These are phyloP conservation scores for Tupaia chinensis DNA, from an alignment of 2,113 vertebrate genomes.

Conservation along the genomic window DNA sequence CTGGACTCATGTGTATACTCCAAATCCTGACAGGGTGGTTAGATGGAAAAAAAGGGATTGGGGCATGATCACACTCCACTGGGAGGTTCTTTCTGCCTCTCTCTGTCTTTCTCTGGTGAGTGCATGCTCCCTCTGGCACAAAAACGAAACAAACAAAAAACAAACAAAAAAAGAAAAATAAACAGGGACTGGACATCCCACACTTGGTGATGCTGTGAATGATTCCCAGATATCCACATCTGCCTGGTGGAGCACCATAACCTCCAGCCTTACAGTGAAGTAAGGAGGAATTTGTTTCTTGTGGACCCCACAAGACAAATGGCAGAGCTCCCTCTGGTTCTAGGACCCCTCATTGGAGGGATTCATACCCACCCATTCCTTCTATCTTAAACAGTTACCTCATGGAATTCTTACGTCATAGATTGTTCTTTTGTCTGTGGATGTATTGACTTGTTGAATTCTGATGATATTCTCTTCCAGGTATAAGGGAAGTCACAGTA, in stretches of 20 bases:
- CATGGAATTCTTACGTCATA: not conserved
- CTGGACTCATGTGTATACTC: too few relatives aligned
- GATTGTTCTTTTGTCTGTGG: not conserved
- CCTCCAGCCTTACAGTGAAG: not conserved
- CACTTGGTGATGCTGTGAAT: not conserved
- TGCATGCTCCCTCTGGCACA: too few relatives aligned
- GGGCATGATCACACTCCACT: too few relatives aligned
- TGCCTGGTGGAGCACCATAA: fast-evolving
- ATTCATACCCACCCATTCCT: fast-evolving
- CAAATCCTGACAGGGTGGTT: too few relatives aligned
- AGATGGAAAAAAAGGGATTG: too few relatives aligned
- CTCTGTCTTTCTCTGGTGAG: too few relatives aligned
- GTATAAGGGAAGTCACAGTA: not conserved
- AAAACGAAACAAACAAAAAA: too few relatives aligned
- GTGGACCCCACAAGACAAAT: not conserved
- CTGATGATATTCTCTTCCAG: fast-evolving
- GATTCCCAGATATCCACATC: not conserved
- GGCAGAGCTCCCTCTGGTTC: not conserved
- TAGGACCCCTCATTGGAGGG: fast-evolving
- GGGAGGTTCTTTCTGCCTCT: too few relatives aligned
- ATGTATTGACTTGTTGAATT: fast-evolving
- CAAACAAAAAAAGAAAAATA: too few relatives aligned
- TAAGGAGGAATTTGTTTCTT: not conserved
- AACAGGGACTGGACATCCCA: too few relatives aligned
- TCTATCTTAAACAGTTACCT: not conserved